Evolutionary conservation across 1,140 invertebrate species (phyloP), one percentile per base, ranked within the genome.

Genomic region (honey bee (Apis mellifera)): DNA sequence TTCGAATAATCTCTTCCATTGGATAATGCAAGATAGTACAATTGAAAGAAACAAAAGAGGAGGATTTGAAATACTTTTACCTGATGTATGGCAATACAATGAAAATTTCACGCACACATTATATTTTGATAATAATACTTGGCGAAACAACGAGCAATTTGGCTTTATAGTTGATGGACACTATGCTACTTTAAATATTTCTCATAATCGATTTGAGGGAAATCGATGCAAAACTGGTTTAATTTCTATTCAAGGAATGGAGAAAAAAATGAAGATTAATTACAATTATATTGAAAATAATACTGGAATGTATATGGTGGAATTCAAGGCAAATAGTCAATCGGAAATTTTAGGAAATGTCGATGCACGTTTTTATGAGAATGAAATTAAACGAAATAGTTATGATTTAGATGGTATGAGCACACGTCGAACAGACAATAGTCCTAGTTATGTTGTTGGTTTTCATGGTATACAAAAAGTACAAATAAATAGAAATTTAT

Each of bases 391-490:
- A 90, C 94, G 95, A 74, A 99, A 99, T 91, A 88, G 87, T 12
- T 82, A 92, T 54, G 86, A 92, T 13, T 83, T 64, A 69, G 82
- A 82, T 12, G 73, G 72, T 42, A 82, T 94, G 79, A 94, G 94
- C 15, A 86, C 93, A 50, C 93, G 96, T 79, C 90, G 69, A 89
- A 92, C 91, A 1, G 93, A 91, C 83, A 91, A 95, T 75, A 94
- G 95, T 55, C 96, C 97, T 8, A 97, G 97, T 5, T 98, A 97
- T 89, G 97, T 98, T 0, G 95, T 99, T 21, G 97, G 98, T 13
- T 96, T 99, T 84, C 97, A 97, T 92, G 99, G 99, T 4, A 96
- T 99, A 72, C 99, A 99, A 93, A 98, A 98, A 93, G 97, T 99
- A 0, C 96, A 96, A 86, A 95, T 99, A 0, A 98, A 97, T 74